Evolutionary conservation across 2,888 invertebrate genomes (phyloP).

Genomic region (Rhaphigaster nebulosa): DNA sequence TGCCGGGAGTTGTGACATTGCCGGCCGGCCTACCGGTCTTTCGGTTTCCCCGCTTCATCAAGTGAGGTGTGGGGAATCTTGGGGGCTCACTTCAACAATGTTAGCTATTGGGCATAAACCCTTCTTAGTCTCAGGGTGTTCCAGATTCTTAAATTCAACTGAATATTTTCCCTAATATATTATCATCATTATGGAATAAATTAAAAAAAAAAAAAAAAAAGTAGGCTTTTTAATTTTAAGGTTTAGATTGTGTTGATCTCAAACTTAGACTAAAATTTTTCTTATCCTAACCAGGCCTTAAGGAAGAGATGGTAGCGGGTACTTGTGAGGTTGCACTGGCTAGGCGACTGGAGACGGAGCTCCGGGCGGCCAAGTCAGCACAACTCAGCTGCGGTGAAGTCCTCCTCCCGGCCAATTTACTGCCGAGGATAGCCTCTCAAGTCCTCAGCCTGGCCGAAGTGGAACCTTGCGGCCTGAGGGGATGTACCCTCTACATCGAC

Average conservation of each 20-base stretch:
- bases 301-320: constrained; percentile 65
- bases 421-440: constrained; percentile 83
- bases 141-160: neutral
- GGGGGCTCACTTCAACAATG: neutral
- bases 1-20: constrained; percentile 46
- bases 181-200: neutral
- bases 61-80: neutral
- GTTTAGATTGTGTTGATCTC: neutral
- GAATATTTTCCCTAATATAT: no score
- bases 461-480: constrained; percentile 89
- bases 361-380: constrained; percentile 84
- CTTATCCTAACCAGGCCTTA: constrained; percentile 58
- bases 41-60: constrained; percentile 27
- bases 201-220: neutral
- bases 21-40: constrained; percentile 50
- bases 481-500: constrained; percentile 87
- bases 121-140: neutral
- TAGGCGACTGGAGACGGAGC: constrained; percentile 81
- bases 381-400: constrained; percentile 88
- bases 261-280: neutral
- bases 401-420: constrained; percentile 85
- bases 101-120: neutral
- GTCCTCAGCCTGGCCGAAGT: constrained; percentile 87
- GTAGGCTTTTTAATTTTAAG: neutral
- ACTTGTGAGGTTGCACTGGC: constrained; percentile 75